Evolutionary conservation across 2,888 invertebrate species (phyloP).

Genomic region (Cyclophora albipunctata): DNA sequence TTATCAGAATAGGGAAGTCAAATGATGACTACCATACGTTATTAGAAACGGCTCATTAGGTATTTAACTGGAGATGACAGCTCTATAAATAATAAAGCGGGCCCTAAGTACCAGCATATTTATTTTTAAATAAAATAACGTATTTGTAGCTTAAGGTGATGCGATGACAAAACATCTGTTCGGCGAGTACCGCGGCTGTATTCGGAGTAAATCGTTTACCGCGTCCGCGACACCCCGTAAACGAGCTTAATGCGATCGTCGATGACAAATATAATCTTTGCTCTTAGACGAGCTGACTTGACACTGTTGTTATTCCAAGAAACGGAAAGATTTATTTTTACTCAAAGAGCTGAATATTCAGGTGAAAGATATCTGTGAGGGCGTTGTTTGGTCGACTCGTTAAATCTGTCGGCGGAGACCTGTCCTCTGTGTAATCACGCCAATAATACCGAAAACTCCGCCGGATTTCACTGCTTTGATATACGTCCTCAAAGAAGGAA

Average conservation of each 20-base stretch:
- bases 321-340: conserved; percentile 70
- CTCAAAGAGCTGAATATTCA: conserved; percentile 72
- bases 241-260: conserved; percentile 58
- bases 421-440: conserved; percentile 71
- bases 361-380: conserved; percentile 70
- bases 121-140: conserved; percentile 45
- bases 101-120: conserved; percentile 48
- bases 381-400: conserved; percentile 58
- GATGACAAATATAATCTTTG: conserved; percentile 74
- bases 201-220: conserved; percentile 53
- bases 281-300: conserved; percentile 65
- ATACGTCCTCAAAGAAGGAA: conserved; percentile 58
- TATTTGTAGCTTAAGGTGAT: conserved; percentile 43
- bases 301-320: conserved; percentile 71
- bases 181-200: conserved; percentile 37
- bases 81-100: conserved; percentile 58
- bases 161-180: conserved; percentile 65
- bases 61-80: conserved; percentile 68
- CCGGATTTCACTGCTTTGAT: conserved; percentile 61
- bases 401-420: conserved; percentile 60
- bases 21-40: conserved; percentile 58
- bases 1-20: conserved; percentile 55
- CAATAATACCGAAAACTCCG: conserved; percentile 62
- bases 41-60: conserved; percentile 71
- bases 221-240: conserved; percentile 58